Evolutionary conservation across 2,888 invertebrate genomes (phyloP), one percentile per base, ranked within the genome.

Genomic region (Ceratothoa steindachneri): DNA sequence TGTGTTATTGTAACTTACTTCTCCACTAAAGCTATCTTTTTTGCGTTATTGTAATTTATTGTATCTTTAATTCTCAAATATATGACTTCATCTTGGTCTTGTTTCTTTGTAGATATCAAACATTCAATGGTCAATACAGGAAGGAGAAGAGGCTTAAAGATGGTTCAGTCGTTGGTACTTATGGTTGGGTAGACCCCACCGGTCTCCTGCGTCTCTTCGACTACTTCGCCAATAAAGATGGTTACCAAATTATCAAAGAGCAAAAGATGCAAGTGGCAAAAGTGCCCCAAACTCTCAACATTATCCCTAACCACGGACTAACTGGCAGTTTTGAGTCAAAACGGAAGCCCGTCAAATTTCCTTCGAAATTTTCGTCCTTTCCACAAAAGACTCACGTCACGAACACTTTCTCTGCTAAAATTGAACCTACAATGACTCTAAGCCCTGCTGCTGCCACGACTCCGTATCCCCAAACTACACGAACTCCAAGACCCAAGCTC

Each of bases 131-230:
- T 0, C 94, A 94, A 84, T 93, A 92, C 84, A 88, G 94, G 69
- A 93, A 93, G 85, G 94, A 94, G 84, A 91, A 93, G 83, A 87
- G 94, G 68, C 87, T 94, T 7, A 90, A 91, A 84, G 83, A 82
- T 73, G 82, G 82, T 5, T 75, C 80, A 1, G 93, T 94, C 68
- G 89, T 94, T 81, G 93, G 93, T 86, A 90, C 92, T 2, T 92
- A 93, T 81, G 94, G 93, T 30, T 94, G 93, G 93, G 90, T 93
- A 66, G 93, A 93, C 82, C 91, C 92, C 1, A 89, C 90, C 80
- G 93, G 93, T 28, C 90, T 88, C 82, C 85, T 94, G 74, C 88
- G 93, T 19, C 89, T 93, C 81, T 90, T 91, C 83, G 93, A 94
- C 83, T 96, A 95, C 85, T 91, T 94, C 81, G 93, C 94, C 41